Conservation (phyloP, 2,797 vertebrate genomes). For the Hafferia zeledoni region DNA sequence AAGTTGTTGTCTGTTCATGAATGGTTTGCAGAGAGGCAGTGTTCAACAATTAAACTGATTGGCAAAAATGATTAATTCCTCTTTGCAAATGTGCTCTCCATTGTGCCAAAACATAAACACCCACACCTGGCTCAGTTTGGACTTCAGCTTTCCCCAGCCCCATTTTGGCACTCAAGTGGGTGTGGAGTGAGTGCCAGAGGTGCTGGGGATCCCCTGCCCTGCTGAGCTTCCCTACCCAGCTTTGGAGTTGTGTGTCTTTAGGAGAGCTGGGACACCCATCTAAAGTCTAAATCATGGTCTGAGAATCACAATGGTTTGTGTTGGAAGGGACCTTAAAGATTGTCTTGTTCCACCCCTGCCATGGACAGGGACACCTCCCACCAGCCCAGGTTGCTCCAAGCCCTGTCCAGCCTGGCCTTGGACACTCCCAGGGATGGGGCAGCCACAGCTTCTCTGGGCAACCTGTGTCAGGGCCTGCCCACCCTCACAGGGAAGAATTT, state of each 20-base stretch:
- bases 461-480: background rate
- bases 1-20: slow-evolving; percentile 43
- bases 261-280: background rate
- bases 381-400: background rate
- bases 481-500: background rate
- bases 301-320: background rate
- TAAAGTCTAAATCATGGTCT: background rate
- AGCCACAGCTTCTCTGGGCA: background rate
- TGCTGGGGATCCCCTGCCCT: background rate
- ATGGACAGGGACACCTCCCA: background rate
- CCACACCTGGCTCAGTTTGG: background rate
- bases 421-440: background rate
- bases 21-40: background rate
- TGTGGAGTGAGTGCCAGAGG: background rate
- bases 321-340: background rate
- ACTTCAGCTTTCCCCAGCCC: background rate
- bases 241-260: background rate
- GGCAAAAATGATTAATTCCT: background rate
- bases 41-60: slow-evolving; percentile 13
- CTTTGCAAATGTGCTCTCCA: background rate
- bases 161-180: background rate
- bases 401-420: background rate
- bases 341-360: accelerated
- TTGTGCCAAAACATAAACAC: background rate
- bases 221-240: background rate